These are phyloP conservation scores for Lepidostoma basale DNA, from an alignment of 1,140 invertebrate genomes.

Conservation along the genomic window DNA sequence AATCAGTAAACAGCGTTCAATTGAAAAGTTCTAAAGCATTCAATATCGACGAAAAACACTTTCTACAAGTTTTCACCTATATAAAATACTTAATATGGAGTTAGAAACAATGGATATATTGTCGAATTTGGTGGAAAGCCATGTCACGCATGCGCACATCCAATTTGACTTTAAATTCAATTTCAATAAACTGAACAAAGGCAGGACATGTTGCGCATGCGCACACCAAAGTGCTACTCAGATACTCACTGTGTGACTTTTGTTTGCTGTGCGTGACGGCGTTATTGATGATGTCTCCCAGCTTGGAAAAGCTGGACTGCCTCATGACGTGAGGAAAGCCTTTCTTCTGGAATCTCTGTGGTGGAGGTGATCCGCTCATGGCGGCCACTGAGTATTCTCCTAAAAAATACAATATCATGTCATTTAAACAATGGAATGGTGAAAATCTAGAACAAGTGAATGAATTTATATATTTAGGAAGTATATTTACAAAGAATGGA, in stretches of 20 bases:
- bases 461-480: no score
- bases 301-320: constrained; percentile 70
- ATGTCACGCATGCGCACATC: not conserved
- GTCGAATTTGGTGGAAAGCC: not conserved
- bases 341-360: not conserved
- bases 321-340: constrained; percentile 57
- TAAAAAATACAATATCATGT: not conserved
- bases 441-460: no score
- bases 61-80: no score
- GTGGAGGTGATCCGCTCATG: constrained; percentile 11
- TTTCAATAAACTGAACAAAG: no score
- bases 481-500: no score
- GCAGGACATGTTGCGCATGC: no score
- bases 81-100: not conserved
- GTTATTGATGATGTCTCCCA: constrained; percentile 70
- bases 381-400: constrained; percentile 19
- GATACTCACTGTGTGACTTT: constrained; percentile 50
- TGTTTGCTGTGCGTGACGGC: constrained; percentile 61
- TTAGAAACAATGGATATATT: not conserved
- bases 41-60: no score
- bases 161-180: not conserved
- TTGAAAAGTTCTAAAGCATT: no score
- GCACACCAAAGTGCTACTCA: no score
- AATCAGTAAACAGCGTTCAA: no score
- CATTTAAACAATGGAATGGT: not conserved